These are phyloP conservation scores for Allygus modestus DNA, from an alignment of 2,888 invertebrate genomes.

Conservation along the genomic window DNA sequence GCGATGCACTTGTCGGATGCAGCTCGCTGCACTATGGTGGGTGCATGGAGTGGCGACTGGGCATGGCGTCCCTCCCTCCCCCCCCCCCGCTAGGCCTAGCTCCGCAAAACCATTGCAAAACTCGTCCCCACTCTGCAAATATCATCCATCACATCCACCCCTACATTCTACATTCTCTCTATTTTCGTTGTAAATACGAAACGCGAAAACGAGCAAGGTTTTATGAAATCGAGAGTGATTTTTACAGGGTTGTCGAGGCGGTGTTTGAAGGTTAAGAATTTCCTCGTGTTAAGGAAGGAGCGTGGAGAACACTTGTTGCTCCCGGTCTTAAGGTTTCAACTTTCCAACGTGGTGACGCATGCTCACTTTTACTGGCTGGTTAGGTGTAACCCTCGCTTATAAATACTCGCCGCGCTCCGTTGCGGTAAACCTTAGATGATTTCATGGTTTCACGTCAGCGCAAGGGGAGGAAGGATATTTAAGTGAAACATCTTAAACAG, in stretches of 20 bases:
- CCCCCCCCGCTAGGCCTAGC: slow-evolving; percentile 67
- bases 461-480: neutral
- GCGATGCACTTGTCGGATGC: slow-evolving; percentile 62
- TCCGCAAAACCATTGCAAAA: slow-evolving; percentile 67
- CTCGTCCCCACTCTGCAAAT: slow-evolving; percentile 65
- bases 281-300: neutral
- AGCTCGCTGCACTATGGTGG: slow-evolving; percentile 64
- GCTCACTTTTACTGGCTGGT: neutral
- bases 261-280: neutral
- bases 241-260: neutral
- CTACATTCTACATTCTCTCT: slow-evolving; percentile 58
- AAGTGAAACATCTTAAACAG: too few species aligned
- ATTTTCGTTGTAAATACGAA: slow-evolving; percentile 55
- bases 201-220: slow-evolving; percentile 16
- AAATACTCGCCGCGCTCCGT: neutral
- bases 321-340: slow-evolving; percentile 33
- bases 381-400: neutral
- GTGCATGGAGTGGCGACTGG: slow-evolving; percentile 65
- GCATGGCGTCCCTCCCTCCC: slow-evolving; percentile 63
- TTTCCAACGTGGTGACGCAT: slow-evolving; percentile 32
- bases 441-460: neutral
- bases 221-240: slow-evolving; percentile 8
- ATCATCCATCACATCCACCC: slow-evolving; percentile 63
- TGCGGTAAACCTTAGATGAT: neutral
- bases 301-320: slow-evolving; percentile 44